Evolutionary conservation across 2,113 vertebrate genomes (phyloP).

Genomic region (Morone chrysops): DNA sequence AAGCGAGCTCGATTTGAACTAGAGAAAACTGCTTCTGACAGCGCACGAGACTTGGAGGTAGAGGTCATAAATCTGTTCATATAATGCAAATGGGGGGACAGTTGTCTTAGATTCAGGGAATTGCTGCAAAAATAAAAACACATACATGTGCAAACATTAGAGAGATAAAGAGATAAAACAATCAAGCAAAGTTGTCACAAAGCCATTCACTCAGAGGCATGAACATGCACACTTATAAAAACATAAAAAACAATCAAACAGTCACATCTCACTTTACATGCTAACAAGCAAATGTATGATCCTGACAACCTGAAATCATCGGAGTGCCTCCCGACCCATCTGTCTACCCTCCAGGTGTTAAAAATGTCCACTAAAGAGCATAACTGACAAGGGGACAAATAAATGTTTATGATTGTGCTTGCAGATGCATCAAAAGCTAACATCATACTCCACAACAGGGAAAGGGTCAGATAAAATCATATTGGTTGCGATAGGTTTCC

Average conservation of each 20-base stretch:
- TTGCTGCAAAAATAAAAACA: neutral
- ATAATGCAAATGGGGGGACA: neutral
- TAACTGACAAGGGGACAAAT: neutral
- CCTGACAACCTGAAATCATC: too few relatives aligned
- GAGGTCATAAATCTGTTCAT: neutral
- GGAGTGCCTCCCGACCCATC: neutral
- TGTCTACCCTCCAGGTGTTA: neutral
- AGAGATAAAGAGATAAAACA: neutral
- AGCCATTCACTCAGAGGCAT: neutral
- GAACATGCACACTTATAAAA: neutral
- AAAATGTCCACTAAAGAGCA: too few relatives aligned
- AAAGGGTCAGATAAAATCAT: neutral
- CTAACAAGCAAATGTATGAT: neutral
- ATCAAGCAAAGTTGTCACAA: neutral
- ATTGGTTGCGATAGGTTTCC: neutral
- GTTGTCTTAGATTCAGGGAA: neutral
- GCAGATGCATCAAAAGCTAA: too few relatives aligned
- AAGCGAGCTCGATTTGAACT: constrained; percentile 95
- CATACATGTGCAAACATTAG: neutral
- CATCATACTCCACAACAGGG: too few relatives aligned
- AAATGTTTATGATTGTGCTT: neutral
- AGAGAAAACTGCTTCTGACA: constrained; percentile 90
- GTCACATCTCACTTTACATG: neutral
- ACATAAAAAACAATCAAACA: neutral
- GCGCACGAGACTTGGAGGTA: constrained; percentile 92